These are phyloP conservation scores for Stictocephala bisonia DNA, from an alignment of 2,888 invertebrate genomes.

Conservation along the genomic window DNA sequence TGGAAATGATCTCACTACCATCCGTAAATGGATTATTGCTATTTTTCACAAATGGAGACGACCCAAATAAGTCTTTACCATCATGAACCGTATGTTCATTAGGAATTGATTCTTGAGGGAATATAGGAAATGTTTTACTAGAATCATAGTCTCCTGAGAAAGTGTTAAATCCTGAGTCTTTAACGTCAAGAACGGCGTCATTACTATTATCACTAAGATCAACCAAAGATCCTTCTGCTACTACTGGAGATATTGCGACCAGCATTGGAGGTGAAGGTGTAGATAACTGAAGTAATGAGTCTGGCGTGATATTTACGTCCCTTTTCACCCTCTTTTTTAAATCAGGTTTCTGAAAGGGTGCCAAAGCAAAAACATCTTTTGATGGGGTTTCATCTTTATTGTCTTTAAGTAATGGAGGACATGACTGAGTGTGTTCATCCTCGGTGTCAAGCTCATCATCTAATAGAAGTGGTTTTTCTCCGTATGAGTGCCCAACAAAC, in stretches of 20 bases:
- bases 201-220: slow-evolving; percentile 49
- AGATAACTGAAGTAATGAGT: slow-evolving; percentile 43
- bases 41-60: slow-evolving; percentile 63
- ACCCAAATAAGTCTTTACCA: slow-evolving; percentile 64
- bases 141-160: slow-evolving; percentile 46
- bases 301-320: slow-evolving; percentile 42
- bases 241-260: slow-evolving; percentile 48
- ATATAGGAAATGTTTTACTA: slow-evolving; percentile 32
- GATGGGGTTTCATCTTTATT: slow-evolving; percentile 51
- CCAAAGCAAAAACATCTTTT: slow-evolving; percentile 76
- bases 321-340: slow-evolving; percentile 46
- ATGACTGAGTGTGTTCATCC: slow-evolving; percentile 50
- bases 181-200: slow-evolving; percentile 3
- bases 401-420: slow-evolving; percentile 52
- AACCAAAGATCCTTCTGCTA: slow-evolving; percentile 51
- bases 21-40: slow-evolving; percentile 63
- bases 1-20: slow-evolving; percentile 39
- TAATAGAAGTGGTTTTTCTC: slow-evolving; percentile 78
- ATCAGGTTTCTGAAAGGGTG: slow-evolving; percentile 69
- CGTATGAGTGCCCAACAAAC: slow-evolving; percentile 80
- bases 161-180: slow-evolving; percentile 29
- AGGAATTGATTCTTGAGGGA: slow-evolving; percentile 15
- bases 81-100: slow-evolving; percentile 29
- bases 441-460: slow-evolving; percentile 82
- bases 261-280: slow-evolving; percentile 50